Evolutionary conservation across 2,797 vertebrate genomes (phyloP).

Genomic region (Scyliorhinus canicula): DNA sequence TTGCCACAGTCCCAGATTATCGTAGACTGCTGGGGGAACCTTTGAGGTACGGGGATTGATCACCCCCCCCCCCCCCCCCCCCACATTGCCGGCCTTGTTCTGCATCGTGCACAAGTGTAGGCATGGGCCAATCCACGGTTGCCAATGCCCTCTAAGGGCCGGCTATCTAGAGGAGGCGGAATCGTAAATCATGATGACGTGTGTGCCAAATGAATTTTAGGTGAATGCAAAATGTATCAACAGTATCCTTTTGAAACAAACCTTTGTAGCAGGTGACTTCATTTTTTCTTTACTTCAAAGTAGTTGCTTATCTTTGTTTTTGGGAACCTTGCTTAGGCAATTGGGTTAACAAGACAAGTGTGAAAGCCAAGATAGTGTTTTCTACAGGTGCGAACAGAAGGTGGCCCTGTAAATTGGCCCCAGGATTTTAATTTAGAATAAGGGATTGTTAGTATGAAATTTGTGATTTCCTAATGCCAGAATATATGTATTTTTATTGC

Average conservation of each 20-base stretch:
- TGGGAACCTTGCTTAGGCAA: neutral
- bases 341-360: neutral
- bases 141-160: too few relatives aligned
- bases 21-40: too few relatives aligned
- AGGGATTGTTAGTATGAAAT: neutral
- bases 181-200: neutral
- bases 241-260: neutral
- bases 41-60: too few relatives aligned
- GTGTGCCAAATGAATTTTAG: neutral
- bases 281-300: neutral
- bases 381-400: neutral
- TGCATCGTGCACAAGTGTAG: too few relatives aligned
- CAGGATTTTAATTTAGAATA: neutral
- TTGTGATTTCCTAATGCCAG: neutral
- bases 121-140: too few relatives aligned
- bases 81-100: too few relatives aligned
- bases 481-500: neutral
- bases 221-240: neutral
- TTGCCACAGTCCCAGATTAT: too few relatives aligned
- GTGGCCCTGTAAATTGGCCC: neutral
- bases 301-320: neutral
- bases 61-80: too few relatives aligned
- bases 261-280: neutral
- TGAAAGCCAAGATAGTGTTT: neutral
- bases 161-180: too few relatives aligned